Evolutionary conservation across 2,113 vertebrate genomes (phyloP).

Genomic region (Apistogramma diplotaenia): DNA sequence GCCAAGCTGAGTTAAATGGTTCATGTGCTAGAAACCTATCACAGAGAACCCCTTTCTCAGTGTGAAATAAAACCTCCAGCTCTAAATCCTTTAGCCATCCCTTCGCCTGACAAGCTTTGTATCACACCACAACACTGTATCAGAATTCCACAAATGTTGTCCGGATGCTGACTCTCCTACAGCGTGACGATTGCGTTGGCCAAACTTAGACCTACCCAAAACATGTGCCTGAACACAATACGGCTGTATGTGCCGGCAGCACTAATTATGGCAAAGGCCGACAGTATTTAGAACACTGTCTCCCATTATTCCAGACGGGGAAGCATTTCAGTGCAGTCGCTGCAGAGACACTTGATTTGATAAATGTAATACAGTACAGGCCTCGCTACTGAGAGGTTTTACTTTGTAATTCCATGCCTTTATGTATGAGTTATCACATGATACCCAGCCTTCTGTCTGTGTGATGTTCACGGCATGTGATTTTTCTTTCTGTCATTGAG

Average conservation of each 20-base stretch:
- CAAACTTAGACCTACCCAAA: neutral
- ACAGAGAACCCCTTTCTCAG: neutral
- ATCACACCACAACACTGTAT: slow-evolving; percentile 20
- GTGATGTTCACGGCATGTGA: neutral
- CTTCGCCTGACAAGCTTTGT: slow-evolving; percentile 41
- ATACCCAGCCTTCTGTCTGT: slow-evolving; percentile 24
- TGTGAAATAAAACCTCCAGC: slow-evolving; percentile 6
- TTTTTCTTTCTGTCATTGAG: neutral
- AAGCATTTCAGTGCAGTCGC: neutral
- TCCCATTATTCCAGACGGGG: neutral
- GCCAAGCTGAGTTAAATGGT: neutral
- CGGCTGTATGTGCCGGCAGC: neutral
- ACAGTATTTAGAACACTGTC: neutral
- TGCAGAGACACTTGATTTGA: neutral
- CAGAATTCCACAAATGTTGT: neutral
- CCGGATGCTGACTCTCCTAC: slow-evolving; percentile 2
- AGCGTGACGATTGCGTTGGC: neutral
- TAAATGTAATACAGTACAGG: neutral
- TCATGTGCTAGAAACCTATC: neutral
- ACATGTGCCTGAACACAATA: neutral
- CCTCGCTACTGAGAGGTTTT: neutral
- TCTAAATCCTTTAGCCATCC: slow-evolving; percentile 28
- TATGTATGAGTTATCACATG: slow-evolving; percentile 4
- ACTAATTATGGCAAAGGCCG: slow-evolving; percentile 16
- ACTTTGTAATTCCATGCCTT: slow-evolving; percentile 15